Conservation (phyloP, 2,797 vertebrate genomes). For the Acrocephalus scirpaceus region DNA sequence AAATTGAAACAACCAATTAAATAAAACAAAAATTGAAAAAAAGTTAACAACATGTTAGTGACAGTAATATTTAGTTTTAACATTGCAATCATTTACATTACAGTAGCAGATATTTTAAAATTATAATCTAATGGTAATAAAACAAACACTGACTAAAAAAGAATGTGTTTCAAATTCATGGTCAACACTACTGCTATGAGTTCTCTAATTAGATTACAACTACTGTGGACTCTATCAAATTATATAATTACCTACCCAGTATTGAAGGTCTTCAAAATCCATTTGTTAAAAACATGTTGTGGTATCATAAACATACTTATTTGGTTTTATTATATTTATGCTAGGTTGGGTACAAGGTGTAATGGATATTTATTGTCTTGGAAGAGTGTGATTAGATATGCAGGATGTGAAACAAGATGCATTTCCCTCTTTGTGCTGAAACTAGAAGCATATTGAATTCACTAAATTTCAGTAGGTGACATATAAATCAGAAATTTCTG, state of each 20-base stretch:
- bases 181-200: background rate
- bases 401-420: conserved; percentile 22
- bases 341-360: background rate
- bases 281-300: conserved; percentile 8
- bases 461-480: conserved; percentile 15
- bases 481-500: conserved; percentile 60
- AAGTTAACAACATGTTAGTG: background rate
- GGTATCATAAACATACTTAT: background rate
- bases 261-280: conserved; percentile 1
- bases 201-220: conserved; percentile 8
- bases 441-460: conserved; percentile 15
- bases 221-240: conserved; percentile 7
- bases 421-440: conserved; percentile 35
- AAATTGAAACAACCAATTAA: background rate
- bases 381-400: background rate
- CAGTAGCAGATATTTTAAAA: conserved; percentile 4
- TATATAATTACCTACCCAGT: background rate
- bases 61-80: background rate
- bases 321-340: conserved; percentile 15
- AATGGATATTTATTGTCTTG: conserved; percentile 33
- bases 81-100: background rate
- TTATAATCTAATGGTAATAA: background rate
- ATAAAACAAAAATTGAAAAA: background rate
- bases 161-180: background rate
- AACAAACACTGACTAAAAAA: background rate